A percentile compares a stretch with the other conserved stretches of the same genome.
These are phyloP conservation scores for Leguminivora glycinivorella DNA, from an alignment of 1,140 invertebrate genomes.

Conservation along the genomic window DNA sequence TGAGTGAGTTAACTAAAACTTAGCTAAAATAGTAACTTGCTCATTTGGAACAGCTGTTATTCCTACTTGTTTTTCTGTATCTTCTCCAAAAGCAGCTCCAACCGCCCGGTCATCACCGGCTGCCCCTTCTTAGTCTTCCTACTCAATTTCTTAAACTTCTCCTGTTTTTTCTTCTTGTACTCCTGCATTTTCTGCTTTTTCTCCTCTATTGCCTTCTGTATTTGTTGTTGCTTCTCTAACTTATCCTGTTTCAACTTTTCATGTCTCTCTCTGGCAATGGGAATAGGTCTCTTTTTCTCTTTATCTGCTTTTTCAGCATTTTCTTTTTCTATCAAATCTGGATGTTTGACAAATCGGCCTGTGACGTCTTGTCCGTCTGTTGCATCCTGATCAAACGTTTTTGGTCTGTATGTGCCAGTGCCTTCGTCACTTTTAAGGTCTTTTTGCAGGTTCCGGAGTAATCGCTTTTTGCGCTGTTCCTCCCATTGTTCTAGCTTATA, in stretches of 20 bases:
- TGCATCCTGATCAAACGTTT: slow-evolving; percentile 62
- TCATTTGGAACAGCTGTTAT: slow-evolving; percentile 2
- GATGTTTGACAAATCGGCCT: slow-evolving; percentile 70
- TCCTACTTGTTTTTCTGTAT: slow-evolving; percentile 57
- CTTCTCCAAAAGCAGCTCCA: slow-evolving; percentile 87
- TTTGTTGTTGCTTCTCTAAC: slow-evolving; percentile 74
- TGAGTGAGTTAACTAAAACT: too few species aligned
- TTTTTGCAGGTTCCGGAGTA: slow-evolving; percentile 79
- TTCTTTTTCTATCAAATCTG: slow-evolving; percentile 62
- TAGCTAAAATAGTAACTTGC: too few species aligned
- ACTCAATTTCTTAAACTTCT: slow-evolving; percentile 83
- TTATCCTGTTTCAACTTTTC: slow-evolving; percentile 80
- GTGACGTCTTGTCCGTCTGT: slow-evolving; percentile 44
- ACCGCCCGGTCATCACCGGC: slow-evolving; percentile 86
- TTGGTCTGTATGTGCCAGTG: slow-evolving; percentile 58
- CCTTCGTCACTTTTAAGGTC: slow-evolving; percentile 76
- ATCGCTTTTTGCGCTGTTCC: slow-evolving; percentile 79
- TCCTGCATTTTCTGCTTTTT: slow-evolving; percentile 81
- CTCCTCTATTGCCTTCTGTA: slow-evolving; percentile 77
- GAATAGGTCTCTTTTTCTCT: slow-evolving; percentile 66
- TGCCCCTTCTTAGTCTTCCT: slow-evolving; percentile 88
- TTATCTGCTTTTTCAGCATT: slow-evolving; percentile 38
- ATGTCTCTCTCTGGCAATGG: slow-evolving; percentile 80
- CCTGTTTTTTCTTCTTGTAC: slow-evolving; percentile 83
- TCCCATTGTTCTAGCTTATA: slow-evolving; percentile 84